Conservation (phyloP, 1,140 invertebrate species). For the Drosophila arizonae region DNA sequence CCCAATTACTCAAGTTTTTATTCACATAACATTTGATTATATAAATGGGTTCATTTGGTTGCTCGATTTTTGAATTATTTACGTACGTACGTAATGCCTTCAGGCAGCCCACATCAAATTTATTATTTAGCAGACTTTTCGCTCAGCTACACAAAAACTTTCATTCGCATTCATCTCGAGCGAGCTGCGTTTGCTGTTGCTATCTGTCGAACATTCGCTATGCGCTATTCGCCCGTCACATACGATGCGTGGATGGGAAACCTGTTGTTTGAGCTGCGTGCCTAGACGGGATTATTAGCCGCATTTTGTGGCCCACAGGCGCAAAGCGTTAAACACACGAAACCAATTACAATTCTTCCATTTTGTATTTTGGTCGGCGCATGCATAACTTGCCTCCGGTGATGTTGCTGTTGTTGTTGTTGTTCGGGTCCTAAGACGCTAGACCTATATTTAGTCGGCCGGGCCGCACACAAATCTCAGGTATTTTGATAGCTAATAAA, state of each 20-base stretch:
- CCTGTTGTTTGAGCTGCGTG: slow-evolving; percentile 56
- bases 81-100: no score
- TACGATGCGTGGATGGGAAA: not conserved
- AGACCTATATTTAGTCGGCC: slow-evolving; percentile 26
- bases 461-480: slow-evolving; percentile 66
- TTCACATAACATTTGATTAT: no score
- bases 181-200: not conserved
- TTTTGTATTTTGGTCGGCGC: slow-evolving; percentile 28
- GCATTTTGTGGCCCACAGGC: slow-evolving; percentile 48
- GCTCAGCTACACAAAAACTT: slow-evolving; percentile 9
- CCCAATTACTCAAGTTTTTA: no score
- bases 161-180: not conserved
- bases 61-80: no score
- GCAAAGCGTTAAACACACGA: slow-evolving; percentile 75
- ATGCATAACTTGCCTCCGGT: slow-evolving; percentile 24
- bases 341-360: slow-evolving; percentile 71
- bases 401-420: not conserved
- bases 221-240: slow-evolving; percentile 14
- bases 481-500: slow-evolving; percentile 77
- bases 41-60: no score
- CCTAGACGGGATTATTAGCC: slow-evolving; percentile 62
- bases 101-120: not conserved
- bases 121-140: slow-evolving; percentile 11
- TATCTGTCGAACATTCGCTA: slow-evolving; percentile 2
- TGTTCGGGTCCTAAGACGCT: not conserved